A percentile compares a stretch with the other conserved stretches of the same genome.
phyloP scores from a whole-genome alignment of 2,797 vertebrate genomes.

The Neomorphus geoffroyi region DNA sequence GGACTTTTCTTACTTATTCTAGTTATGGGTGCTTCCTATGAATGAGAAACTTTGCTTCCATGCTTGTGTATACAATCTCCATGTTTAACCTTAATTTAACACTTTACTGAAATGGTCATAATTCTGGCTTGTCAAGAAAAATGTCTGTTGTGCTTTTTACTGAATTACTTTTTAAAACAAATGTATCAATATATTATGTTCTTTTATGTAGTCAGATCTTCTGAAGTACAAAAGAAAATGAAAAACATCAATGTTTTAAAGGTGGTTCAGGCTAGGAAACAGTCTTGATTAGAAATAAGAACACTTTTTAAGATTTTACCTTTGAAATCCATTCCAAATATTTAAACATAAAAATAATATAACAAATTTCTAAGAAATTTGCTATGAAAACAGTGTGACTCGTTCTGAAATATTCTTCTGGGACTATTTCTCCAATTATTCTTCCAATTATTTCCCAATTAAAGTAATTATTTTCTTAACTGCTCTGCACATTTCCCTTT shows the following conservation, averaged over 20 bases:
- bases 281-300: neutral
- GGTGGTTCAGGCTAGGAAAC: neutral
- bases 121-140: neutral
- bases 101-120: neutral
- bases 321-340: neutral
- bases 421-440: neutral
- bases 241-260: neutral
- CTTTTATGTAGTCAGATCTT: neutral
- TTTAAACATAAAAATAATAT: neutral
- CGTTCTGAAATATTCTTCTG: neutral
- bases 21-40: neutral
- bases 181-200: neutral
- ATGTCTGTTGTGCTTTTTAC: neutral
- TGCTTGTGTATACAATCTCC: neutral
- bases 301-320: neutral
- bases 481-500: neutral
- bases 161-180: neutral
- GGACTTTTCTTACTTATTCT: neutral
- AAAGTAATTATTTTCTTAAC: slow-evolving; percentile 3
- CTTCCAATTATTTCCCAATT: neutral
- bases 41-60: neutral
- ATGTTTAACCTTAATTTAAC: neutral
- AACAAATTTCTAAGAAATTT: neutral
- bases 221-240: neutral
- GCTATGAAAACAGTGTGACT: neutral